Evolutionary conservation across 1,140 invertebrate genomes (phyloP).

Genomic region (Drosophila bocqueti): DNA sequence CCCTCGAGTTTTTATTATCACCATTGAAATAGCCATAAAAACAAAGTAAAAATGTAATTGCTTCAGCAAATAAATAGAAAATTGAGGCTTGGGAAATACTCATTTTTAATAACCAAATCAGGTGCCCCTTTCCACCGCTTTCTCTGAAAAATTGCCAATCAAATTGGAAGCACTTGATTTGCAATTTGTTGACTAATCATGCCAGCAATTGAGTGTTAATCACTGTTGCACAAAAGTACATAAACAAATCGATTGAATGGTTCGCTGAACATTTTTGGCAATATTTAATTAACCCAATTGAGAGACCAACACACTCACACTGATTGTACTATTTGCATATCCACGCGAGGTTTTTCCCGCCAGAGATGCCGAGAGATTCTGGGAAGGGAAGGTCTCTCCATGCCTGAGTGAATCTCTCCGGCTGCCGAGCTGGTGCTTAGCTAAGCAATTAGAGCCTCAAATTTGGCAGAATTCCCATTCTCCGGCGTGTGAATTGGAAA

Average conservation of each 20-base stretch:
- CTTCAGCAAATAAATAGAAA: background rate
- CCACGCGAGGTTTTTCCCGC: constrained; percentile 20
- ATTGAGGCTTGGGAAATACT: background rate
- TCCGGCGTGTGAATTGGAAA: constrained; percentile 68
- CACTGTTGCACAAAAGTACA: constrained; percentile 5
- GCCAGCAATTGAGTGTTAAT: constrained; percentile 17
- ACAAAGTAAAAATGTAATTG: background rate
- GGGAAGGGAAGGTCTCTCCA: constrained; percentile 37
- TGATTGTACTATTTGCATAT: constrained; percentile 37
- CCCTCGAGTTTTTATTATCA: background rate
- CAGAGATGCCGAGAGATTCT: constrained; percentile 19
- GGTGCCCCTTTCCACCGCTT: background rate
- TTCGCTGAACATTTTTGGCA: constrained; percentile 31
- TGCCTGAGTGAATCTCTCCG: constrained; percentile 42
- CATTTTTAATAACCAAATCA: background rate
- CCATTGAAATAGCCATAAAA: background rate
- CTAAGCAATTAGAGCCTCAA: constrained; percentile 68
- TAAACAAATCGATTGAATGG: constrained; percentile 26
- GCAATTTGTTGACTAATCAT: constrained; percentile 26
- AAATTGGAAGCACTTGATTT: constrained; percentile 13
- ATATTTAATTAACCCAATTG: constrained; percentile 70
- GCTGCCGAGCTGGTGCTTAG: constrained; percentile 29
- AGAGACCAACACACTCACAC: constrained; percentile 3
- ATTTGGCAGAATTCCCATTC: constrained; percentile 31
- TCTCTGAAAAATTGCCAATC: constrained; percentile 15